These are phyloP conservation scores for Minunthozetes semirufus DNA, from an alignment of 2,888 invertebrate genomes.

Conservation along the genomic window DNA sequence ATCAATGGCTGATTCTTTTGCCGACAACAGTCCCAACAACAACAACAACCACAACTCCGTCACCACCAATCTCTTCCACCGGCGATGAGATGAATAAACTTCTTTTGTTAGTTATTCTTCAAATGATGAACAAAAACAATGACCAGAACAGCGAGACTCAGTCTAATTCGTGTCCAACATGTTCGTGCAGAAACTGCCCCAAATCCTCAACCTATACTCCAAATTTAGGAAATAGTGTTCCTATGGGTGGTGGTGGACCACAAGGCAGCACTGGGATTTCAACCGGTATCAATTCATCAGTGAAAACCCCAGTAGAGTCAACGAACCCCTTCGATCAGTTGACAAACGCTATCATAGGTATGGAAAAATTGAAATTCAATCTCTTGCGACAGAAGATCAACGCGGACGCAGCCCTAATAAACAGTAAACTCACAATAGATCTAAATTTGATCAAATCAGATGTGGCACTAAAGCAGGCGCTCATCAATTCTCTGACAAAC, in stretches of 20 bases:
- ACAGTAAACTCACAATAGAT: neutral
- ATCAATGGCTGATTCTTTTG: neutral
- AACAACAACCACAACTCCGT: neutral
- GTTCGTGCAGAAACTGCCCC: neutral
- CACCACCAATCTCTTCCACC: neutral
- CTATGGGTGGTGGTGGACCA: neutral
- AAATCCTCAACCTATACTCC: neutral
- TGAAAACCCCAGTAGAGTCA: neutral
- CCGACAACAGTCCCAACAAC: neutral
- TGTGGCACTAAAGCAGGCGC: neutral
- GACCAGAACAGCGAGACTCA: neutral
- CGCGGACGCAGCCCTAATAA: neutral
- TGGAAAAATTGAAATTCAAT: conserved; percentile 21
- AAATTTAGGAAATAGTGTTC: too few relatives aligned
- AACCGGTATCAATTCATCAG: neutral
- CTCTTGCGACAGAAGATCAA: neutral
- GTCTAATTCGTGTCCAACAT: neutral
- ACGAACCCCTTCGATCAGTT: neutral
- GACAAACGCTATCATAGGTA: conserved; percentile 16
- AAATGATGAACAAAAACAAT: conserved; percentile 1
- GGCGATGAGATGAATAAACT: neutral
- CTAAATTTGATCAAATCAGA: neutral
- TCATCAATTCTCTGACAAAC: neutral
- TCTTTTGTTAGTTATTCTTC: neutral
- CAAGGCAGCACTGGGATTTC: neutral